Percentiles rank a stretch among this genome's conserved stretches.
phyloP scores from a whole-genome alignment of 2,113 vertebrate genomes.

The Phaetusa simplex region DNA sequence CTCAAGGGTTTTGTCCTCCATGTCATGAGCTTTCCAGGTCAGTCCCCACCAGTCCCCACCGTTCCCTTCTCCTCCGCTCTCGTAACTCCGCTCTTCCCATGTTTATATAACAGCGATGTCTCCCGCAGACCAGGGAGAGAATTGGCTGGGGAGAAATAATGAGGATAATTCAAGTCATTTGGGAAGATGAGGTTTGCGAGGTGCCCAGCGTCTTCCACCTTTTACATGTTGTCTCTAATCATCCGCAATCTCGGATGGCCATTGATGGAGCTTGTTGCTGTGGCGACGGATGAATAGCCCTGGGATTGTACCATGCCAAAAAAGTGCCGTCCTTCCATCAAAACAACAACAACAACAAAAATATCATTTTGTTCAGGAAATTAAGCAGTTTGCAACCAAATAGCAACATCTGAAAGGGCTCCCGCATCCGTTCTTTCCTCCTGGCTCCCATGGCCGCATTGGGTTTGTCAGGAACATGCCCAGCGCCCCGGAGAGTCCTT shows the following conservation, averaged over 20 bases:
- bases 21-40: slow-evolving; percentile 56
- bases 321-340: slow-evolving; percentile 57
- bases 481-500: background rate
- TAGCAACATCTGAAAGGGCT: slow-evolving; percentile 54
- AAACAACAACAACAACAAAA: slow-evolving; percentile 58
- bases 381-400: slow-evolving; percentile 69
- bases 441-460: fast-evolving
- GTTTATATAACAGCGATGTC: slow-evolving; percentile 62
- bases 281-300: slow-evolving; percentile 68
- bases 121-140: background rate
- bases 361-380: slow-evolving; percentile 62
- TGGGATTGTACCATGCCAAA: slow-evolving; percentile 51
- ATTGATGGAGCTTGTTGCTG: slow-evolving; percentile 69
- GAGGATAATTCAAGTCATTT: slow-evolving; percentile 70
- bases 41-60: background rate
- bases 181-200: slow-evolving; percentile 57
- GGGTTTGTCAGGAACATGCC: slow-evolving; percentile 25
- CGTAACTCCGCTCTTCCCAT: slow-evolving; percentile 12
- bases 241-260: slow-evolving; percentile 60
- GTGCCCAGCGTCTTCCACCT: slow-evolving; percentile 50
- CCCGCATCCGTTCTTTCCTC: background rate
- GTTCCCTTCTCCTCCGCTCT: background rate
- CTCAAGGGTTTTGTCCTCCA: background rate
- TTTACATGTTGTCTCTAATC: slow-evolving; percentile 65
- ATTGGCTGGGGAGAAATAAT: slow-evolving; percentile 59